Percentiles rank a stretch among this genome's conserved stretches.
Conservation (phyloP, 1,140 invertebrate genomes). For the Ladona fulva region DNA sequence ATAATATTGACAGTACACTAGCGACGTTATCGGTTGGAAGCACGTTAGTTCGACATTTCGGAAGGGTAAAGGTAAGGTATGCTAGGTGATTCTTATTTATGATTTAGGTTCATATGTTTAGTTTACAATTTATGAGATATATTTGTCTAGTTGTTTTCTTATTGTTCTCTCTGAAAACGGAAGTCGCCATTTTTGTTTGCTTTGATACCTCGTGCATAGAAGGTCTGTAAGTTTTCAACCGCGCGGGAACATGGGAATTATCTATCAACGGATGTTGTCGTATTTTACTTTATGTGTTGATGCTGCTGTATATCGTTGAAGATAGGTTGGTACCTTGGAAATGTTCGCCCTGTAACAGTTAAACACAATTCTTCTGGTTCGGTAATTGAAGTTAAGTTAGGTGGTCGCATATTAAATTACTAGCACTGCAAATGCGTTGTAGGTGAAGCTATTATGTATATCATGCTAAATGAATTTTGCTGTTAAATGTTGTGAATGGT, state of each 20-base stretch:
- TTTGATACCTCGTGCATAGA: constrained; percentile 19
- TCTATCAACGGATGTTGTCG: constrained; percentile 15
- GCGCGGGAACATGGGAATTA: constrained; percentile 26
- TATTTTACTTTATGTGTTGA: constrained; percentile 13
- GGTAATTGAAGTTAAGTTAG: not conserved
- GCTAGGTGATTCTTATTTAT: not conserved
- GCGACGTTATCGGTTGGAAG: not conserved
- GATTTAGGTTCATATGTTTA: not conserved
- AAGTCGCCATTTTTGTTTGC: constrained; percentile 22
- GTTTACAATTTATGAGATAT: not conserved
- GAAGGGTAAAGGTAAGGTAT: not conserved
- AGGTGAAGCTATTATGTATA: too few species aligned
- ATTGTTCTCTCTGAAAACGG: constrained; percentile 19
- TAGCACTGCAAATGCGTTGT: not conserved
- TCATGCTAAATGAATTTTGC: too few species aligned
- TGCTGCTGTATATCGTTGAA: not conserved
- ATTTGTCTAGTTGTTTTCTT: not conserved
- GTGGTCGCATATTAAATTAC: not conserved
- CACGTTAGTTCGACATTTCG: not conserved
- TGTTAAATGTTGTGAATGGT: too few species aligned
- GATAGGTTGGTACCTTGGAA: not conserved
- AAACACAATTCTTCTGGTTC: not conserved
- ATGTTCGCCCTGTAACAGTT: not conserved
- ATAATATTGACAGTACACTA: constrained; percentile 2
- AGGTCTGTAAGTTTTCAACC: constrained; percentile 19